Base-by-base conservation (phyloP, 2,888 invertebrate species). In the Melinaea marsaeus region DNA sequence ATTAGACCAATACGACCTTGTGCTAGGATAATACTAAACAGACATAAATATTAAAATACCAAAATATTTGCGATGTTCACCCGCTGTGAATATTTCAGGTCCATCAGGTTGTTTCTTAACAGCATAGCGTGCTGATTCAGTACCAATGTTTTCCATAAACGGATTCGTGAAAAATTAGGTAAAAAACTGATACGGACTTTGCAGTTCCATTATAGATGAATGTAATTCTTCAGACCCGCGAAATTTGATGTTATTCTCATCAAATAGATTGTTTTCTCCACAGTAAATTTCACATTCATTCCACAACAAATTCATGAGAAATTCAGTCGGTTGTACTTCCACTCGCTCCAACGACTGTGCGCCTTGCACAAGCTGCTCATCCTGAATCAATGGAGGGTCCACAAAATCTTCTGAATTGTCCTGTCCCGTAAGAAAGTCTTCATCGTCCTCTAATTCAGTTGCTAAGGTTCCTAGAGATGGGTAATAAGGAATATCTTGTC, bases 201-300 rank as follows among this genome's bases (percentile, higher is more conserved):
- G 70, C 67, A 74, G 71, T 66, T 71, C 69, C 70, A 74, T 66
- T 72, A 74, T 74, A 69, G 72, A 69, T 75, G n/a, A n/a, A n/a
- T 72, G 71, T 68, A 72, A 72, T 71, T 70, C 74, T 70, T 68
- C 72, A 69, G 71, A 71, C 72, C 71, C 74, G 65, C 67, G 66
- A 69, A 74, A 73, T 63, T 71, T 65, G 70, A 73, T 65, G 72
- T 69, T 70, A 45, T 72, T 72, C 72, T 74, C 70, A 70, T 74
- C 72, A 65, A 73, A 60, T 64, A 74, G 73, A 71, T 75, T 75
- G 74, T 75, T 75, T 60, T 72, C 75, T 73, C 73, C 73, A n/a
- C n/a, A n/a, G n/a, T n/a, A n/a, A n/a, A n/a, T n/a, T n/a, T n/a
- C n/a, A n/a, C n/a, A n/a, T n/a, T n/a, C n/a, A n/a, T n/a, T n/a